Base-by-base conservation (phyloP, 2,797 vertebrate genomes). In the Corythornis leucogaster region DNA sequence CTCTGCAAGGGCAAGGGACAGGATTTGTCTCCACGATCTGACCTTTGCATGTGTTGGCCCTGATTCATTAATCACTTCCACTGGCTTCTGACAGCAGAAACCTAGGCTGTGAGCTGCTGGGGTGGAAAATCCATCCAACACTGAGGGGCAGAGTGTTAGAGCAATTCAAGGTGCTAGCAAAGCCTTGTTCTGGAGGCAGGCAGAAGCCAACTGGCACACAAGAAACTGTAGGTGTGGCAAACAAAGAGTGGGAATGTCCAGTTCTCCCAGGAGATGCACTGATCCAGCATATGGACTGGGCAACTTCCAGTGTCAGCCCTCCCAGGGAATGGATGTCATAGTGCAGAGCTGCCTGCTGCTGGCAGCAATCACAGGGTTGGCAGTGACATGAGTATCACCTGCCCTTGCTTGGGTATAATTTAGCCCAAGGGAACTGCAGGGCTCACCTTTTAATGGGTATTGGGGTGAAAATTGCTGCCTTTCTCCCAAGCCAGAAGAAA, bases 191-290 rank as follows among this genome's bases (percentile, higher is more conserved):
- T 64, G 35, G 12, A 55, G 61, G 38, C 75, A 14, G 40, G 80
- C 71, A 90, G 87, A 63, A 93, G 86, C 86, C 92, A 95, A 15
- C 61, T 92, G 89, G 89, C 91, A 82, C 80, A 62, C 10, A 53
- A 63, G 38, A n/a, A 54, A n/a, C 28, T 6, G 20, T 15, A 64
- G 45, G n/a, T 62, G 78, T 77, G 89, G 92, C 68, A 51, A 74
- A 38, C 51, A 38, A 57, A 28, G 55, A 81, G 33, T 5, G 20
- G 26, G 38, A 79, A 54, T 19, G 45, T 48, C 42, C 40, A 74
- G 18, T 11, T 92, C 43, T 79, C 79, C 68, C 38, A 48, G 80
- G 71, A 78, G 78, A 57, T 28, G 28, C 9, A 61, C 26, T 45
- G n/a, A 53, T 66, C 69, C 69, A 71, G n/a, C 28, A 2, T 15